Evolutionary conservation across 1,140 invertebrate genomes (phyloP).

Genomic region (Zaprionus vittiger): DNA sequence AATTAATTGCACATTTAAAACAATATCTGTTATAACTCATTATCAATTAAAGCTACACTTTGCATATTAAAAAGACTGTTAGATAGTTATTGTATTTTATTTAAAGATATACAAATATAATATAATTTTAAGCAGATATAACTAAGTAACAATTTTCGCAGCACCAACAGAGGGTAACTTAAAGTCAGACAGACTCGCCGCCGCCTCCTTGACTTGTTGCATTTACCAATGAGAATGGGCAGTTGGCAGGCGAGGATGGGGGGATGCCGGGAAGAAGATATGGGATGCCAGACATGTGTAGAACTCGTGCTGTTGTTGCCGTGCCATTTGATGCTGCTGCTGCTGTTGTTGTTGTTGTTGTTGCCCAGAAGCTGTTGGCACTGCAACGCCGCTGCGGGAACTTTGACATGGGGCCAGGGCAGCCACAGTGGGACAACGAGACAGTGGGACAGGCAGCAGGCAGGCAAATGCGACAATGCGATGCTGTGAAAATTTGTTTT

Average conservation of each 20-base stretch:
- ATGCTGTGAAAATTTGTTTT: conserved; percentile 67
- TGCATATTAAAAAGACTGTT: too few relatives aligned
- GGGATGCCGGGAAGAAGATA: background rate
- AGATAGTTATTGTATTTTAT: too few relatives aligned
- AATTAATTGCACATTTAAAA: too few relatives aligned
- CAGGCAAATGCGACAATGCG: conserved; percentile 33
- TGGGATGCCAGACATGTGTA: conserved; percentile 37
- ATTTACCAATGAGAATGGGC: conserved; percentile 1
- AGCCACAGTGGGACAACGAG: conserved; percentile 1
- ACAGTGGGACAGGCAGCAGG: background rate
- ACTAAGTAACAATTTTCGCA: background rate
- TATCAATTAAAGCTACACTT: too few relatives aligned
- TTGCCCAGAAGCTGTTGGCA: conserved; percentile 76
- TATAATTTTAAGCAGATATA: too few relatives aligned
- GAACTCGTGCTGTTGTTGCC: conserved; percentile 28
- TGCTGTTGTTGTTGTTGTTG: conserved; percentile 39
- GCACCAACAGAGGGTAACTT: background rate
- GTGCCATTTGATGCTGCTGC: conserved; percentile 18
- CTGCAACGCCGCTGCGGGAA: conserved; percentile 52
- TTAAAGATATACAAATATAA: too few relatives aligned
- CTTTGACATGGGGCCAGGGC: conserved; percentile 56
- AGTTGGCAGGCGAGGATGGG: background rate
- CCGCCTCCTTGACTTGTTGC: background rate
- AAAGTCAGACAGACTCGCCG: background rate
- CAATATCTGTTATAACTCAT: too few relatives aligned